Evolutionary conservation across 2,888 invertebrate genomes (phyloP), one percentile per base, ranked within the genome.

Genomic region (Microchrysa polita): DNA sequence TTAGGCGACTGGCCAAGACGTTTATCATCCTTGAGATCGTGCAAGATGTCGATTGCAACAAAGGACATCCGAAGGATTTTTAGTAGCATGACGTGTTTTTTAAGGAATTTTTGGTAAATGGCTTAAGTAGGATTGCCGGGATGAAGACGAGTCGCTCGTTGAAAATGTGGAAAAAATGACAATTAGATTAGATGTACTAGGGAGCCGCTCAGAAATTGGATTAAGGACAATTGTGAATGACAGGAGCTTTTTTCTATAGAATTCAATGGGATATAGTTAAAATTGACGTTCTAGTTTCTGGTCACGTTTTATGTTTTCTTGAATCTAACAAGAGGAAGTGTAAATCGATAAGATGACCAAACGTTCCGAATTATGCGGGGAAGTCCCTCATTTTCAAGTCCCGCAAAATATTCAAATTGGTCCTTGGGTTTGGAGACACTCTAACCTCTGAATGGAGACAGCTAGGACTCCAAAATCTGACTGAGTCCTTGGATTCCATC

Each of bases 141-240:
- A 34, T 34, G 14, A 20, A 23, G 48, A 65, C 34, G 65, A 22
- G 65, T 22, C 5, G 14, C 34, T 44, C 14, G 22, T 22, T 10
- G 22, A 20, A 22, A 22, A 16, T 44, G 14, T 7, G 10, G 10
- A 34, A 34, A 65, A 65, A 65, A 65, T 9, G 48, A 65, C 65
- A 65, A 65, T 65, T 65, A 65, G 44, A 65, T 65, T 65, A 48
- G 44, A 65, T 44, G 65, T 48, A 48, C 10, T 16, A n/a, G 18
- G 5, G 52, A 20, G 18, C 22, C 20, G 20, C 10, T 20, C 16
- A 20, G 10, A 55, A 55, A 10, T 4, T 5, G 22, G 10, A 18
- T 55, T 16, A 55, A 10, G 5, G 22, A n/a, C 10, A n/a, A 20
- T 10, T 55, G 55, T n/a, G 18, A 55, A 55, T 55, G 55, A 2